Evolutionary conservation across 1,140 invertebrate genomes (phyloP), one percentile per base, ranked within the genome.

Genomic region (Trichogramma pretiosum): DNA sequence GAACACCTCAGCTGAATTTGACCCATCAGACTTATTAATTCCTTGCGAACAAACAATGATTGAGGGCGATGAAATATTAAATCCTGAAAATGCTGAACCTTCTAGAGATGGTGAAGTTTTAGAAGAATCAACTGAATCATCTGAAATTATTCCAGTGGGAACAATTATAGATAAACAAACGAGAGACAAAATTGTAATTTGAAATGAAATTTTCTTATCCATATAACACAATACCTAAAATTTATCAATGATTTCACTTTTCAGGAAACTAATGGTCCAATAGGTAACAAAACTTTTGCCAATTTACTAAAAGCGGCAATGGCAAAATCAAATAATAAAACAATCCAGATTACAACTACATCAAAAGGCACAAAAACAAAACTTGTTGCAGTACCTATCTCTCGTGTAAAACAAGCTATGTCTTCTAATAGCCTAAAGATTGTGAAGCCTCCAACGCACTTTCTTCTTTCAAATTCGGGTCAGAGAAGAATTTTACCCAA

Each of bases 21-120:
- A 59, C 19, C 44, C 44, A 13, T 3, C 38, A 3, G 49, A 51
- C 46, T 8, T 61, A 1, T 43, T 65, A 16, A 19, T 65, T 2
- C 56, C 63, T 2, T 64, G 60, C 19, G 65, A 67, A 28, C 63
- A 65, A 39, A 53, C 55, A 7, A 65, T 66, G 62, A 52, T 68
- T 3, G 65, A 68, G 32, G 58, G 59, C 0, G 56, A 65, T 10
- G 52, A 56, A n/a, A 53, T 50, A 1, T 24, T 60, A 5, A 52
- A 47, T 5, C 37, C 48, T 1, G 54, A 58, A 10, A 44, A 53
- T n/a, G 8, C 2, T 23, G 18, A 5, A 17, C 8, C 28, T n/a
- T 41, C 37, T 17, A 35, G n/a, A 48, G 42, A 51, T n/a, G n/a
- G n/a, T n/a, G n/a, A n/a, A n/a, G n/a, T n/a, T n/a, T n/a, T n/a